Conservation (phyloP, 2,113 vertebrate species). For the Paradoxurus hermaphroditus region DNA sequence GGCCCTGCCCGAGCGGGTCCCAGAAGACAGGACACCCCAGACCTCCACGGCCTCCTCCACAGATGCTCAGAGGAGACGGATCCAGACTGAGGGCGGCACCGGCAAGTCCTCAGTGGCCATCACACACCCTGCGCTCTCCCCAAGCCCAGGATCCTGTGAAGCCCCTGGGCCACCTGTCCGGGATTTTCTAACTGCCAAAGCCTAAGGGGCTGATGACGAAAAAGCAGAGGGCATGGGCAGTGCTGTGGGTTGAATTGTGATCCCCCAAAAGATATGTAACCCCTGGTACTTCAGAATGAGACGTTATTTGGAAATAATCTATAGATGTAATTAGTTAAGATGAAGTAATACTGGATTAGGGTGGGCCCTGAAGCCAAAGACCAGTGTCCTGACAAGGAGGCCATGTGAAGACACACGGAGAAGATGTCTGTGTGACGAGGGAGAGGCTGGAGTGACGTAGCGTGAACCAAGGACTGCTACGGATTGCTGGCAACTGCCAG, state of each 20-base stretch:
- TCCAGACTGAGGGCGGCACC: background rate
- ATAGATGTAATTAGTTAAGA: background rate
- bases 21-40: background rate
- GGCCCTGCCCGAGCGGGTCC: background rate
- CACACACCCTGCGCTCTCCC: background rate
- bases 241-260: background rate
- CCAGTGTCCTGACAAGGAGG: background rate
- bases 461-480: background rate
- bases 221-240: background rate
- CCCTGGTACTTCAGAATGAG: background rate
- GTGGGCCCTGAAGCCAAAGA: too few relatives aligned
- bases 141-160: background rate
- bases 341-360: background rate
- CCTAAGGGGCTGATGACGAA: background rate
- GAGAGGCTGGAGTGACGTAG: background rate
- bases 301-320: background rate
- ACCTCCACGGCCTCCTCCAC: background rate
- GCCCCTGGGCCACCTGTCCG: background rate
- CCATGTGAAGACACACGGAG: background rate
- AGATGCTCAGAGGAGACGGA: background rate
- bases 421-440: background rate
- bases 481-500: accelerated
- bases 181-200: background rate
- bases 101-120: background rate
- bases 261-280: background rate